Base-by-base conservation (phyloP, 2,113 vertebrate species). In the Nothocercus nigrocapillus region DNA sequence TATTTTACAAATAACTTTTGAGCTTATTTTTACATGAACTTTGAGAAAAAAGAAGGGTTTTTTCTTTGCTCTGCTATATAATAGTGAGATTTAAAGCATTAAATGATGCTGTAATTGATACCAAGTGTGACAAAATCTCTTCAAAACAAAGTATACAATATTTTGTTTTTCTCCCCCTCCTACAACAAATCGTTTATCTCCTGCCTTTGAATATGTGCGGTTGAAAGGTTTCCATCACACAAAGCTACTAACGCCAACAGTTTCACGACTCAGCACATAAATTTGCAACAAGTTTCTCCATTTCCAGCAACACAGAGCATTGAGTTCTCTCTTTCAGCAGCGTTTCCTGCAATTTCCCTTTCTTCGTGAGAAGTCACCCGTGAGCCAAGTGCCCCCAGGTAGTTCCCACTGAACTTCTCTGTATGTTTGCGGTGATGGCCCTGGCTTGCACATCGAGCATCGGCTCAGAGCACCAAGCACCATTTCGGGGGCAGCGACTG, bases 291-390 rank as follows among this genome's bases (percentile, higher is more conserved):
- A 86, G 83, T 95, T 96, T 93, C 89, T 88, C 49, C 94, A 61
- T 75, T 93, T 93, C 89, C 94, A 91, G 92, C 77, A 90, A 79
- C 89, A 87, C 0, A 13, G 82, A 93, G 68, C 77, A 53, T 11
- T 17, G 82, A 85, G 88, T 82, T 97, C 88, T 95, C 97, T 95
- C 96, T 94, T 80, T 95, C 96, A 93, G 95, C 89, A 30, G 90
- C 16, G 82, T 93, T 97, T 94, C 93, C 93, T 95, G 95, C 95
- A 91, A 96, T 97, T 97, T 96, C 90, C 64, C 94, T 97, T 98
- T 94, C 95, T 90, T 53, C 87, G 89, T 90, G 82, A 95, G 90
- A 96, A 97, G 96, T 66, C 91, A 96, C 78, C 84, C 92, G 86
- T 94, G 96, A 97, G 97, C 97, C 91, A 97, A 70, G 75, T 90